Evolutionary conservation across 2,888 invertebrate genomes (phyloP), one percentile per base, ranked within the genome.

Genomic region (Hydrotaea cyrtoneurina): DNA sequence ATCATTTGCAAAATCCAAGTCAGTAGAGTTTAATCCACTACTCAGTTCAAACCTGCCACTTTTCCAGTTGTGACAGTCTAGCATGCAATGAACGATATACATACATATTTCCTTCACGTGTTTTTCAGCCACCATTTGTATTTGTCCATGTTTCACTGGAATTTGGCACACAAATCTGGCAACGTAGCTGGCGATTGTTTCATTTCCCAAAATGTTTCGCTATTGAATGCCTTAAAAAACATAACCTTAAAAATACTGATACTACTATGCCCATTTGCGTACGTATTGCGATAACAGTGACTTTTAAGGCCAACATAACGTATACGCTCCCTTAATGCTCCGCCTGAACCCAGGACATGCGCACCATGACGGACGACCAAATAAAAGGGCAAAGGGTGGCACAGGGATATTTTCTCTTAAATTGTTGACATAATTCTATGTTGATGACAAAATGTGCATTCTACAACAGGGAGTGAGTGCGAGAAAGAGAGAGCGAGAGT

Each of bases 251-350:
- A 21, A 59, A 59, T 13, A 19, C 7, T 39, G 39, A 62, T 31
- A 31, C 15, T 31, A 62, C n/a, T 8, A 3, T 39, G 39, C 11
- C 39, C 7, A 31, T 8, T 39, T 8, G 7, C 11, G 10, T 39
- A 13, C 4, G 17, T 69, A 39, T 17, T 23, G 17, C 11, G 62
- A 62, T 62, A 69, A 46, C 43, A 69, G 69, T 46, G n/a, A 46
- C 69, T 69, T 46, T 69, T 69, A 69, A 69, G 39, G 43, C 2
- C 15, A 21, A 21, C n/a, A 31, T 62, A 15, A 36, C n/a, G 62
- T 62, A 62, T 36, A 36, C 62, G 62, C 62, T 36, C 62, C 31
- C 62, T 15, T 26, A 21, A 57, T 21, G 21, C 11, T 57, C 19
- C 59, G 13, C 26, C 7, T 26, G 15, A 26, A 23, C 31, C 2